Evolutionary conservation across 2,113 vertebrate species (phyloP), one percentile per base, ranked within the genome.

Genomic region (Mesembrinibis cayennensis): DNA sequence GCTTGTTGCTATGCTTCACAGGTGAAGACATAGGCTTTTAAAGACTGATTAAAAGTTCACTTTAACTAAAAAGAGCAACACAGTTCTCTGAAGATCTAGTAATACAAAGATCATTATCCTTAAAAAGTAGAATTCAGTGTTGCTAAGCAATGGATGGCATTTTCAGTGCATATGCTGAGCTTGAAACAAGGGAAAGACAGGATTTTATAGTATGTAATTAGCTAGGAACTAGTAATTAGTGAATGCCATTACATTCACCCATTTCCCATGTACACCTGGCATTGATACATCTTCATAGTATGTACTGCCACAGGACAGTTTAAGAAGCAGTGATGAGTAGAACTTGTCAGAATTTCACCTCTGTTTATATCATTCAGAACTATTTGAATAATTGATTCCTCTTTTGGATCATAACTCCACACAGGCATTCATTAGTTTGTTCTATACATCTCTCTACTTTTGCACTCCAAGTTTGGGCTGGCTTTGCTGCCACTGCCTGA

Each of bases 91-190:
- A 71, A 93, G 49, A 74, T 27, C 67, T 70, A 72, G n/a, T 76
- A 82, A 95, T 14, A 52, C 6, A 65, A 73, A 86, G 36, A 89
- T 59, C 9, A 56, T 71, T 83, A 49, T n/a, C 27, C 29, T 89
- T 80, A 59, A 72, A 83, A 91, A 62, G 50, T 4, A 77, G 73
- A 89, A 72, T 44, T 85, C 23, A 6, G 56, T 40, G 89, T 91
- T 95, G 92, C 95, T 91, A 95, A 93, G 91, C 74, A 90, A 74
- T 85, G 55, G 61, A 52, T 70, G 78, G 49, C 19, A 88, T 58
- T 42, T 59, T 85, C 70, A 49, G 66, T 61, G 53, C 32, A 53
- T 34, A 76, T 2, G 6, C 42, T 65, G 49, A 66, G 45, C 38
- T 29, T 27, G 45, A 84, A 90, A 83, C 34, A 82, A 62, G 38